phyloP scores from a whole-genome alignment of 2,113 vertebrate species.

The Burhinus oedicnemus region DNA sequence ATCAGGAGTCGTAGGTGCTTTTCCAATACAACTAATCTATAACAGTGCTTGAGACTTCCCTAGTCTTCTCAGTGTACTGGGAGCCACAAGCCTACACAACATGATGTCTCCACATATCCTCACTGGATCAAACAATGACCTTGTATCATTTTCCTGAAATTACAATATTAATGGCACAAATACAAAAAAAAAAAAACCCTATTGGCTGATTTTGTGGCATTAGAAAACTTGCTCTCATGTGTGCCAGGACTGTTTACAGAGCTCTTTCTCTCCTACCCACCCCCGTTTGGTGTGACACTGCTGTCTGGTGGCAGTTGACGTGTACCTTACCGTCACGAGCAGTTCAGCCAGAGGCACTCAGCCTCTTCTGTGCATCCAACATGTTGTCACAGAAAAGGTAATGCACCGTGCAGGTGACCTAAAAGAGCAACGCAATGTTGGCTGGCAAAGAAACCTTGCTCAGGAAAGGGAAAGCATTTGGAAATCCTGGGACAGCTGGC shows the following conservation, averaged over 20 bases:
- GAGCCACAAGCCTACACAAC: not conserved
- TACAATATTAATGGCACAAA: not conserved
- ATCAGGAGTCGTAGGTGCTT: not conserved
- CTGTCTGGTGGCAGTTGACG: accelerated
- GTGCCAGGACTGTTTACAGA: not conserved
- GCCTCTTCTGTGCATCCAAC: not conserved
- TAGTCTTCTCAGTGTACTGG: not conserved
- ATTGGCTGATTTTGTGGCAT: not conserved
- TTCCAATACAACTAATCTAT: not conserved
- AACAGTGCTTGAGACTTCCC: not conserved
- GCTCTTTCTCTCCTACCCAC: accelerated
- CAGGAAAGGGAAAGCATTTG: not conserved
- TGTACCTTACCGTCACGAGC: not conserved
- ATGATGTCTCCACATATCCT: not conserved
- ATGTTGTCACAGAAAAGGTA: not conserved
- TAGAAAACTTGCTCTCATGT: not conserved
- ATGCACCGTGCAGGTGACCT: not conserved
- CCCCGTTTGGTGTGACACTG: not conserved
- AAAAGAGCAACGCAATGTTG: not conserved
- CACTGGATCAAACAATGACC: too few species aligned
- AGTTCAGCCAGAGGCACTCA: not conserved
- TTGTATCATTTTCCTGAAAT: not conserved
- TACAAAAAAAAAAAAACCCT: not conserved
- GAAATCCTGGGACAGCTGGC: not conserved
- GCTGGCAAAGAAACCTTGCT: not conserved